Percentiles rank a stretch among this genome's conserved stretches.
Conservation (phyloP, 2,888 invertebrate genomes). For the Bruchidius siliquastri region DNA sequence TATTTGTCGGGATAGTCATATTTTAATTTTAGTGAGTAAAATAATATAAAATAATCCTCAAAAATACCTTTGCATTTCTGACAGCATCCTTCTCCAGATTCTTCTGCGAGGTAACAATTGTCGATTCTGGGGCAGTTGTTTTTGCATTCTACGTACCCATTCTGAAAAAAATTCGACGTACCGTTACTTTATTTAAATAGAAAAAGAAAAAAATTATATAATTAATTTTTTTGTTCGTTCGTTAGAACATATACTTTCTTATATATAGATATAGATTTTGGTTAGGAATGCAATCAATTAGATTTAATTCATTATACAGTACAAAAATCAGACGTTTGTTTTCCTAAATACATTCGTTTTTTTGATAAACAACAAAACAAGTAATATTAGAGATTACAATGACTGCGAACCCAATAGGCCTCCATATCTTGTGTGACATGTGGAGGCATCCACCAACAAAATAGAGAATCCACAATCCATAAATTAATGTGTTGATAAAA, state of each 20-base stretch:
- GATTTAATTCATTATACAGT: too few relatives aligned
- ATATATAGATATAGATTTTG: too few relatives aligned
- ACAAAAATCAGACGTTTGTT: too few relatives aligned
- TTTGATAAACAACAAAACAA: background rate
- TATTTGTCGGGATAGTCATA: too few relatives aligned
- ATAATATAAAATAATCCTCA: too few relatives aligned
- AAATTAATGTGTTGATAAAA: background rate
- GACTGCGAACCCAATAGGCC: background rate
- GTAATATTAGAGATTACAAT: background rate
- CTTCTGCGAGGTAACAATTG: conserved; percentile 73
- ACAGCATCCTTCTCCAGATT: conserved; percentile 64
- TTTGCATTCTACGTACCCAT: conserved; percentile 82
- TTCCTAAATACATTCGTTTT: too few relatives aligned
- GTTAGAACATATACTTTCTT: too few relatives aligned
- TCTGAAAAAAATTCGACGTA: conserved; percentile 55
- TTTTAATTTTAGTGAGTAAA: too few relatives aligned
- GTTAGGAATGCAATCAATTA: too few relatives aligned
- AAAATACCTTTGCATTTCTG: conserved; percentile 77
- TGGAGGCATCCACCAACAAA: background rate
- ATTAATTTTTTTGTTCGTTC: too few relatives aligned
- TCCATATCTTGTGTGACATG: background rate
- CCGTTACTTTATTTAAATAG: too few relatives aligned
- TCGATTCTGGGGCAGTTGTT: conserved; percentile 77
- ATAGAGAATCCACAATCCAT: background rate
- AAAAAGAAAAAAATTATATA: too few relatives aligned